phyloP scores from a whole-genome alignment of 2,797 vertebrate genomes.

The Platalea minor region DNA sequence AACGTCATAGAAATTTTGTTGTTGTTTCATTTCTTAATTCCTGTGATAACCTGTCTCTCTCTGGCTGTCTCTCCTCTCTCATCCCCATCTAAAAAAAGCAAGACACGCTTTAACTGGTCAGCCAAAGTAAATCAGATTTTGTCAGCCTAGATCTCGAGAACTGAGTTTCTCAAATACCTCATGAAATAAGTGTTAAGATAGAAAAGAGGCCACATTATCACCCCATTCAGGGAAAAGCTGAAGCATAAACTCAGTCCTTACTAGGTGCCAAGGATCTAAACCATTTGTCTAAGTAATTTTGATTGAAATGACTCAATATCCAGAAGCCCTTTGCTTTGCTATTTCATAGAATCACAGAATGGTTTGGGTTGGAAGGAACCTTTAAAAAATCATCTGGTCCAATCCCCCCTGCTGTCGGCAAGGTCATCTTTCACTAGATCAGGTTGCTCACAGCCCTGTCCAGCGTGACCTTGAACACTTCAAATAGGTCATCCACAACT shows the following conservation, averaged over 20 bases:
- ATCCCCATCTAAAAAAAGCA: neutral
- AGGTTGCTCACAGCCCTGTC: neutral
- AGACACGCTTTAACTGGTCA: neutral
- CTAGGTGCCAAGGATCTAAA: neutral
- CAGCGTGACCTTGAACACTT: neutral
- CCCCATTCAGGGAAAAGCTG: neutral
- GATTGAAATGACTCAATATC: neutral
- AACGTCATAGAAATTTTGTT: neutral
- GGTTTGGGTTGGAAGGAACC: neutral
- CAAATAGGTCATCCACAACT: neutral
- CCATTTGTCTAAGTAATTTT: neutral
- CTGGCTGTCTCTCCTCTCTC: neutral
- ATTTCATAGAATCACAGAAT: neutral
- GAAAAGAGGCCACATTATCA: neutral
- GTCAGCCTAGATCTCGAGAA: neutral
- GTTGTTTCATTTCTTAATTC: neutral
- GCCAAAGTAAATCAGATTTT: neutral
- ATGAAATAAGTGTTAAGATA: neutral
- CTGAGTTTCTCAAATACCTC: neutral
- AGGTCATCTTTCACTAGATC: neutral
- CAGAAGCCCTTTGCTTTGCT: neutral
- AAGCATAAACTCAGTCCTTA: neutral
- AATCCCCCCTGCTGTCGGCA: rapidly evolving
- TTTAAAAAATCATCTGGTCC: neutral
- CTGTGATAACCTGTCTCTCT: neutral